Evolutionary conservation across 23 tunicate genomes (phyloP).

Genomic region (Phallusia fumigata): DNA sequence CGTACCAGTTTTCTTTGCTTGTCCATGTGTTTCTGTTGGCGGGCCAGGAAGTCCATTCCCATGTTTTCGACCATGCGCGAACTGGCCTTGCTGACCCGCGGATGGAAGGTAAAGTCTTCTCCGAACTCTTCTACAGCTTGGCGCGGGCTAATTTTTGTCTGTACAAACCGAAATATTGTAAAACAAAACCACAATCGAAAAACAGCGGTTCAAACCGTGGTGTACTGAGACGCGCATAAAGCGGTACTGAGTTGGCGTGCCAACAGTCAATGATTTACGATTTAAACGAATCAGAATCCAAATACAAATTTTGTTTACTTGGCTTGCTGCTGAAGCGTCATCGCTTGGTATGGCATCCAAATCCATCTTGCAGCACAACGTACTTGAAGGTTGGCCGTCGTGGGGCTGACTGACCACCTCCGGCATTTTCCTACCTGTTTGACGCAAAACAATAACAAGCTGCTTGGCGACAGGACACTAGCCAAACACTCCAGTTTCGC

Average conservation of each 20-base stretch:
- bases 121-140: conserved; percentile 17
- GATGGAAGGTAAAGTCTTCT: conserved; percentile 82
- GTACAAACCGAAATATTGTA: not conserved
- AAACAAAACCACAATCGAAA: not conserved
- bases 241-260: not conserved
- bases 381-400: conserved; percentile 17
- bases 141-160: conserved; percentile 17
- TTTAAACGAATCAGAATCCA: not conserved
- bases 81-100: conserved; percentile 86
- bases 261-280: conserved; percentile 7
- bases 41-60: conserved; percentile 73
- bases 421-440: conserved; percentile 33
- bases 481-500: conserved; percentile 1
- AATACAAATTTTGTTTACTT: not conserved
- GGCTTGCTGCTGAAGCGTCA: conserved; percentile 1
- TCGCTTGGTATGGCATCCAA: conserved; percentile 2
- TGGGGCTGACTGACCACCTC: not conserved
- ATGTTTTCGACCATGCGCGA: conserved; percentile 62
- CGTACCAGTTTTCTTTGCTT: conserved; percentile 56
- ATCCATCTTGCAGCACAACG: conserved; percentile 4
- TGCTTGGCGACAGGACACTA: not conserved
- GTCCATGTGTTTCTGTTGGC: conserved; percentile 83
- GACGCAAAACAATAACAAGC: not conserved
- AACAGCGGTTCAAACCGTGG: not conserved
- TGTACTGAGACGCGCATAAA: not conserved